Conservation (phyloP, 1,140 invertebrate genomes). For the Mactra quadrangularis region DNA sequence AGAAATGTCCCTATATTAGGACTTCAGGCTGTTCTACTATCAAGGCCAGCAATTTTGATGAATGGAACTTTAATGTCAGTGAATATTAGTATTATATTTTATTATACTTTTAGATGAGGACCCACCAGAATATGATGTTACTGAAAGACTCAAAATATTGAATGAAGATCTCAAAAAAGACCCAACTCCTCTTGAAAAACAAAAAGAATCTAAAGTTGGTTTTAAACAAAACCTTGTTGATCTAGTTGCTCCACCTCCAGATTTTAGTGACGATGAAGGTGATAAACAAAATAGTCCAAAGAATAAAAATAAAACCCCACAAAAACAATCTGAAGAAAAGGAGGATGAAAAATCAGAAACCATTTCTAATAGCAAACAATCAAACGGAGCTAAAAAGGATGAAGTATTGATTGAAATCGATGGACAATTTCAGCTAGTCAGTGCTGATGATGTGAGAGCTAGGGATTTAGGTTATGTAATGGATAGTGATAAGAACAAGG, state of each 20-base stretch:
- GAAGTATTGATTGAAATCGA: constrained; percentile 80
- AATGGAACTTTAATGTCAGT: too few species aligned
- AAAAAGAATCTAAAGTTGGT: constrained; percentile 71
- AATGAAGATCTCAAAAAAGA: constrained; percentile 81
- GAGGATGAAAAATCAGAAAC: constrained; percentile 53
- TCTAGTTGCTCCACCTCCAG: constrained; percentile 76
- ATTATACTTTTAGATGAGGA: constrained; percentile 73
- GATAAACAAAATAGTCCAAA: constrained; percentile 53
- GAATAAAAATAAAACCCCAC: constrained; percentile 47
- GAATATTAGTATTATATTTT: too few species aligned
- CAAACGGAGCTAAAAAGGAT: constrained; percentile 51
- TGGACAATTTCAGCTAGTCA: constrained; percentile 80
- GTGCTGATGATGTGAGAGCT: constrained; percentile 75
- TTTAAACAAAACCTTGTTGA: constrained; percentile 81
- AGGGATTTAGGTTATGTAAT: constrained; percentile 59
- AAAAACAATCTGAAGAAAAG: constrained; percentile 50
- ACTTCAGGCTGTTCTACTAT: too few species aligned
- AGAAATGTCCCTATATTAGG: too few species aligned
- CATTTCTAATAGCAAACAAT: constrained; percentile 56
- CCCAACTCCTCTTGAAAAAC: constrained; percentile 72
- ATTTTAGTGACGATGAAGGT: constrained; percentile 74
- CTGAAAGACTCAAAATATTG: constrained; percentile 76
- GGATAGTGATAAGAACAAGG: constrained; percentile 61
- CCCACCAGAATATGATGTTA: constrained; percentile 81
- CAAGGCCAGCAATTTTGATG: too few species aligned